Evolutionary conservation across 30 jellyfish, hydroid and myxozoan species (phyloP), one percentile per base, ranked within the genome.

Genomic region (Mastigias papua): DNA sequence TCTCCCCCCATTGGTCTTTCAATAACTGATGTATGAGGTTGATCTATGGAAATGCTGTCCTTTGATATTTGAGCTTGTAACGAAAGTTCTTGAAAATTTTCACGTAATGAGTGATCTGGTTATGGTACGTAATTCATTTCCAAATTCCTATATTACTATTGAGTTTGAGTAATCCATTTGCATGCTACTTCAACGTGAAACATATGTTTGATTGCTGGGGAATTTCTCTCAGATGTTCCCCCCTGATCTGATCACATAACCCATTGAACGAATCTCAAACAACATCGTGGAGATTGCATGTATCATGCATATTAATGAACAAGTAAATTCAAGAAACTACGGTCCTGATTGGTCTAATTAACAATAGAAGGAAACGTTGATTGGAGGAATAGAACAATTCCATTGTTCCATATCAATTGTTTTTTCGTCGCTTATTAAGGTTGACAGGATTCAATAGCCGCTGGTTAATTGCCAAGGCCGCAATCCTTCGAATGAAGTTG

Each of bases 231-330:
- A n/a, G 22, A 11, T 1, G 22, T 30, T 27, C 70, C 90, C 90
- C 90, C 90, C 69, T 75, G 75, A 21, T 66, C 73, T 34, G 35
- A 9, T 34, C 83, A 72, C 69, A 28, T 48, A 20, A 66, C 66
- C 64, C 90, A 32, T 27, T 42, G 29, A 49, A 23, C 67, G 80
- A 65, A 64, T 81, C 75, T 34, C 27, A 66, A 64, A 63, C 90
- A 79, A 72, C 96, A 79, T 68, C 96, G 91, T 88, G 96, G 80
- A 75, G 96, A 34, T 33, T 73, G 96, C 96, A 88, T 88, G 96
- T 88, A 88, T 69, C 87, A 88, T 88, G 77, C 89, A 78, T 88
- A 78, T 75, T 88, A 70, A 78, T 68, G 91, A 69, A 79, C 22
- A 22, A 48, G 54, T 46, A 49, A 58, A 58, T 87, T 67, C 60